Base-by-base conservation (phyloP, 2,888 invertebrate genomes). In the Meteorus colon region DNA sequence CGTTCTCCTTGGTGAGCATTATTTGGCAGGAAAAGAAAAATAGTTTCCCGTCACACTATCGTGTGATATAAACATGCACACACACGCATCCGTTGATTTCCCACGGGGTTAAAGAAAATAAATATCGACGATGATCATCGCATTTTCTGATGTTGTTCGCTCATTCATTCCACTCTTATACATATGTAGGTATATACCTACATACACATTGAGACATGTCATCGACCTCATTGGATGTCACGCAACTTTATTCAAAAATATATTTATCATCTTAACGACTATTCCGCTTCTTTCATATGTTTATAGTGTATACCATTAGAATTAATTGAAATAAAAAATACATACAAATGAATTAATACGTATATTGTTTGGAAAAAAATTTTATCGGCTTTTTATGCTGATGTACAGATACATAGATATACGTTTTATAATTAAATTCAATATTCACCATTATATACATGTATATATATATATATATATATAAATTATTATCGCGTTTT, bases 71-170 rank as follows among this genome's bases (percentile, higher is more conserved):
- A 77, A 78, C 81, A 79, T 76, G 73, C 41, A 67, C 75, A 48
- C 76, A 77, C 68, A 59, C 34, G 76, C 85, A 79, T 80, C 81
- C 80, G 83, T 80, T 74, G 74, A 78, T 82, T 86, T 87, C 86
- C 83, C 84, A 84, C 81, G 83, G 82, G 86, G 84, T 84, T 84
- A 85, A 86, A 82, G 82, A 82, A 85, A 87, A 84, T 85, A 86
- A 86, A 85, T 86, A 86, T 86, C 83, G 82, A 73, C 77, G 83
- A 84, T 84, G 82, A 86, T 86, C 55, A 55, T 59, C 41, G 59
- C 34, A 37, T 73, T 73, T 45, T 27, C 45, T 27, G 24, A 19
- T 84, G 81, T 78, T 83, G 80, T 82, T 84, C 81, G 81, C 79
- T 70, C 62, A 31, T 66, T 71, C 73, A 16, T 48, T 55, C 19